phyloP scores from a whole-genome alignment of 2,888 invertebrate species.

The Lottia gigantea region DNA sequence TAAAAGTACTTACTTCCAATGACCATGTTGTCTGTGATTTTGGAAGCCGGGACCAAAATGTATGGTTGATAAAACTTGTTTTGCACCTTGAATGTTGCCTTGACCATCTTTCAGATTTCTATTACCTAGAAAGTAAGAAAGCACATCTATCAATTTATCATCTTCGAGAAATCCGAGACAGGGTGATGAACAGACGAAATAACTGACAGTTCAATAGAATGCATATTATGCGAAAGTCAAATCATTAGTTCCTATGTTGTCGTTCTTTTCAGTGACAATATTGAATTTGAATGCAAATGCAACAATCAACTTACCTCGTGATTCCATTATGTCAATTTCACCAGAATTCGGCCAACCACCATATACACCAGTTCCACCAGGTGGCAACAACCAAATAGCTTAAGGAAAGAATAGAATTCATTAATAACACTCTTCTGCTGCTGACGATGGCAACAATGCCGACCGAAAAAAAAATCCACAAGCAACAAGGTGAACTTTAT shows the following conservation, averaged over 20 bases:
- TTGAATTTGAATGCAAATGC: not conserved
- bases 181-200: too few relatives aligned
- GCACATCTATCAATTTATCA: too few relatives aligned
- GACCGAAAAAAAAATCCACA: not conserved
- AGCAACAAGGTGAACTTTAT: too few relatives aligned
- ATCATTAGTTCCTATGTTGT: too few relatives aligned
- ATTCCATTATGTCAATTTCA: conserved; percentile 78
- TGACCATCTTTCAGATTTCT: not conserved
- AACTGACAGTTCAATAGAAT: too few relatives aligned
- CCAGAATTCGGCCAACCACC: conserved; percentile 80
- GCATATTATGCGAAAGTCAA: too few relatives aligned
- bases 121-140: conserved; percentile 12
- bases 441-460: too few relatives aligned
- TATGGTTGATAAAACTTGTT: conserved; percentile 72
- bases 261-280: too few relatives aligned
- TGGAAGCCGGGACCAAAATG: conserved; percentile 65
- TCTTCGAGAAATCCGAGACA: too few relatives aligned
- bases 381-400: conserved; percentile 81
- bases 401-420: conserved; percentile 12
- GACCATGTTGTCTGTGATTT: not conserved
- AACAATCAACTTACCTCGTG: conserved; percentile 74
- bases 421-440: too few relatives aligned
- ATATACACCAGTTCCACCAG: conserved; percentile 72
- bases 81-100: conserved; percentile 30
- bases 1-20: not conserved